Evolutionary conservation across 2,113 vertebrate genomes (phyloP).

Genomic region (Otocyon megalotis): DNA sequence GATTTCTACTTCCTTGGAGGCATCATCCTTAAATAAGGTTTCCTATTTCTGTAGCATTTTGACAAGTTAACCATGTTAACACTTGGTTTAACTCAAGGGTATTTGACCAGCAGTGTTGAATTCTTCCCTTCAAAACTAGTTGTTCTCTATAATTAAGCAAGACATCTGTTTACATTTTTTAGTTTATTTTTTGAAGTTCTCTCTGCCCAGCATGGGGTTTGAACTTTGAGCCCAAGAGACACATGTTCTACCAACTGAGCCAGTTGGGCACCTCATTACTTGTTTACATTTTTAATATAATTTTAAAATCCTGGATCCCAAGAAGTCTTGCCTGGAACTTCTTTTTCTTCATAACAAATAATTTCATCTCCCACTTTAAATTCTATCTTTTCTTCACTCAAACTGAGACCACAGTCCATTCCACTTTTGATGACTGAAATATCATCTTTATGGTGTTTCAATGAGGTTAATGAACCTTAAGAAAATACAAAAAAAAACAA

Average conservation of each 20-base stretch:
- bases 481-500: background rate
- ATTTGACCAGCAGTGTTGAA: background rate
- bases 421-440: constrained; percentile 90
- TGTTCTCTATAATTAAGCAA: background rate
- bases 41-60: background rate
- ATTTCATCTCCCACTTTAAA: constrained; percentile 91
- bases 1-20: background rate
- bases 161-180: background rate
- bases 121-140: background rate
- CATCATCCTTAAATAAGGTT: background rate
- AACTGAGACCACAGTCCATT: constrained; percentile 96
- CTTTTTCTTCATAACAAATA: constrained; percentile 91
- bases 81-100: background rate
- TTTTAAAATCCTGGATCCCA: constrained; percentile 97
- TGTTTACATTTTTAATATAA: background rate
- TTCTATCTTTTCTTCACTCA: constrained; percentile 86
- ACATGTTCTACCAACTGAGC: background rate
- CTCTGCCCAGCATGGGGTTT: background rate
- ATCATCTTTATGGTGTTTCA: constrained; percentile 96
- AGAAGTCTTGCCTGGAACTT: constrained; percentile 87
- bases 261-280: background rate
- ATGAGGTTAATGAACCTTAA: constrained; percentile 89
- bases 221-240: background rate
- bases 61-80: background rate
- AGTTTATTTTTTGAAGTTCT: background rate